Conservation (phyloP, 2,888 invertebrate genomes). For the Drosophila mettleri region DNA sequence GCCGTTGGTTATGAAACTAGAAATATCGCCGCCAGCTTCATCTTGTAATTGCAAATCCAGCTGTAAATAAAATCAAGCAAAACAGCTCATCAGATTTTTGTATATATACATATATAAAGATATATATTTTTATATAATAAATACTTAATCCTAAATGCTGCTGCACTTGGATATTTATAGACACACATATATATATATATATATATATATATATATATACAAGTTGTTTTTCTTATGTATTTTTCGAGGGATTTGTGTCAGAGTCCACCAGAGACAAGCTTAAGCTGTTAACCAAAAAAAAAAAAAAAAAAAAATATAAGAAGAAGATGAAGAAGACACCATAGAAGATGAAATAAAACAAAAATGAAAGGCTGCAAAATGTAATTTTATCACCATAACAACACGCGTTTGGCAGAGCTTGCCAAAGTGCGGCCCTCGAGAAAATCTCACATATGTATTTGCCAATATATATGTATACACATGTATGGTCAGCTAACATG, state of each 20-base stretch:
- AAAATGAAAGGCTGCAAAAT: slow-evolving; percentile 42
- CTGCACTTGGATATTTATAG: not conserved
- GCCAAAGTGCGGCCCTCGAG: slow-evolving; percentile 28
- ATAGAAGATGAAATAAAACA: too few species aligned
- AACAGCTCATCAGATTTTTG: slow-evolving; percentile 17
- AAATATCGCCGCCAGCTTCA: slow-evolving; percentile 96
- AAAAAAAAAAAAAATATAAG: not conserved
- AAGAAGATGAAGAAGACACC: too few species aligned
- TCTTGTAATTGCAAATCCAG: slow-evolving; percentile 97
- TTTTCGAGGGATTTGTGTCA: slow-evolving; percentile 48
- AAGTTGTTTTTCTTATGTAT: slow-evolving; percentile 26
- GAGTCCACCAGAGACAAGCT: slow-evolving; percentile 45
- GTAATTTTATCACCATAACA: slow-evolving; percentile 56
- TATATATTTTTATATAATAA: too few species aligned
- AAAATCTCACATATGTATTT: slow-evolving; percentile 18
- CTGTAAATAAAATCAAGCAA: slow-evolving; percentile 86
- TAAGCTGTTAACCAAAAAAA: slow-evolving; percentile 53
- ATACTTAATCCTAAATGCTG: slow-evolving; percentile 17
- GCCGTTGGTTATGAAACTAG: slow-evolving; percentile 99
- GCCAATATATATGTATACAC: not conserved
- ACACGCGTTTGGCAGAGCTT: slow-evolving; percentile 40
- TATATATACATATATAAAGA: too few species aligned
- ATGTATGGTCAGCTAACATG: not conserved
- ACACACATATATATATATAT: slow-evolving; percentile 1
- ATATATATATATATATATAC: slow-evolving; percentile 11